Base-by-base conservation (phyloP, 2,888 invertebrate species). In the Maniola hyperantus region DNA sequence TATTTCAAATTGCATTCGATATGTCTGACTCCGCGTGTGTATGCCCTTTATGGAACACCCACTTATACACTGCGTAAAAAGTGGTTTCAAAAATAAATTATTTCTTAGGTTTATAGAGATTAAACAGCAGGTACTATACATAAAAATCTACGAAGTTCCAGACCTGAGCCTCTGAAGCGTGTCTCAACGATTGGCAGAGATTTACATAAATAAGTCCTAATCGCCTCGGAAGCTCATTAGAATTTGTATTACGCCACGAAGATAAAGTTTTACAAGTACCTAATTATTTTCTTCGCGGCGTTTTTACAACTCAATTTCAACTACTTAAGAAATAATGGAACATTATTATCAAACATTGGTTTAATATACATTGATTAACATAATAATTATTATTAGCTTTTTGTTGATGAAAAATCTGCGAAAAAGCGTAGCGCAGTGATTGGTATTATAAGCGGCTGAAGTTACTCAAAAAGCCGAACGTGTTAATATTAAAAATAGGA, bases 1-100 rank as follows among this genome's bases (percentile, higher is more conserved):
- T 57, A 57, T 57, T 42, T 57, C 57, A 46, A n/a, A 44, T 63
- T 26, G 58, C 13, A 58, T 18, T 58, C 53, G 58, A 66, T 63
- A 66, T 50, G 66, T 66, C 57, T 53, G 26, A 42, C n/a, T 36
- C 44, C 51, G 15, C 39, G 33, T 11, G 53, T 57, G 15, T 11
- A 18, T 20, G 15, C 15, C 53, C 55, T 39, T 20, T 55, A 55
- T 39, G 18, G 39, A 18, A 39, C 18, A 20, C 26, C 50, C 5
- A 20, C 11, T 18, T 20, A 11, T 50, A 15, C 7, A 20, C 20
- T 10, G 10, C 50, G 5, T 26, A 20, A 26, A 20, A 46, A 46
- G 1, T 10, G 39, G 39, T 42, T n/a, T n/a, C n/a, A n/a, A n/a
- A n/a, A n/a, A n/a, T n/a, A n/a, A n/a, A n/a, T n/a, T n/a, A n/a